Evolutionary conservation across 1,140 invertebrate genomes (phyloP).

Genomic region (Drosophila rufa): DNA sequence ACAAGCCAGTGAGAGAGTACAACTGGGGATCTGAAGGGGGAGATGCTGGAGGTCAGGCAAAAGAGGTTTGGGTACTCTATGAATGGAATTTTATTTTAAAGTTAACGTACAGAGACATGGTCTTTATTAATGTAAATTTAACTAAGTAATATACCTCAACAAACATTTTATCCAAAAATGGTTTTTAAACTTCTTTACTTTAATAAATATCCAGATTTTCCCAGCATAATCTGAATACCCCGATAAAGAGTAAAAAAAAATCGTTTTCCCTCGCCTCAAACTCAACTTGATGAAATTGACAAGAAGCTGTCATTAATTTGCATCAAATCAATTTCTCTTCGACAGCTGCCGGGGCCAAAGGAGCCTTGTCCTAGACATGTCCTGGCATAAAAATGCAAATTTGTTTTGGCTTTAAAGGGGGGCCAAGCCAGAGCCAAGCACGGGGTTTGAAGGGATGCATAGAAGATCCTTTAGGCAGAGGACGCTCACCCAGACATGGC

Average conservation of each 20-base stretch:
- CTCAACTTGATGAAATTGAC: conserved; percentile 65
- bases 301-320: conserved; percentile 84
- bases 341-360: conserved; percentile 61
- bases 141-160: too few species aligned
- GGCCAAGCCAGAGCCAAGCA: neutral
- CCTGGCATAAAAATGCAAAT: conserved; percentile 80
- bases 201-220: neutral
- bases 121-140: too few species aligned
- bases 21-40: neutral
- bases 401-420: conserved; percentile 55
- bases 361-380: conserved; percentile 46
- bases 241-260: conserved; percentile 42
- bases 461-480: conserved; percentile 14
- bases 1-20: conserved; percentile 12
- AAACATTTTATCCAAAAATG: neutral
- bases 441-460: neutral
- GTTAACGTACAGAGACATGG: too few species aligned
- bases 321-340: conserved; percentile 81
- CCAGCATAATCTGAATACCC: neutral
- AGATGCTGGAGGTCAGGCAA: neutral
- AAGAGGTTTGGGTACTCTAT: conserved; percentile 18
- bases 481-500: conserved; percentile 38
- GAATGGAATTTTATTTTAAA: neutral
- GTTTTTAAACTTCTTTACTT: neutral
- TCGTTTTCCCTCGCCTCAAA: conserved; percentile 32